Conservation (phyloP, 2,797 vertebrate genomes). For the Phyllotis vaccarum region DNA sequence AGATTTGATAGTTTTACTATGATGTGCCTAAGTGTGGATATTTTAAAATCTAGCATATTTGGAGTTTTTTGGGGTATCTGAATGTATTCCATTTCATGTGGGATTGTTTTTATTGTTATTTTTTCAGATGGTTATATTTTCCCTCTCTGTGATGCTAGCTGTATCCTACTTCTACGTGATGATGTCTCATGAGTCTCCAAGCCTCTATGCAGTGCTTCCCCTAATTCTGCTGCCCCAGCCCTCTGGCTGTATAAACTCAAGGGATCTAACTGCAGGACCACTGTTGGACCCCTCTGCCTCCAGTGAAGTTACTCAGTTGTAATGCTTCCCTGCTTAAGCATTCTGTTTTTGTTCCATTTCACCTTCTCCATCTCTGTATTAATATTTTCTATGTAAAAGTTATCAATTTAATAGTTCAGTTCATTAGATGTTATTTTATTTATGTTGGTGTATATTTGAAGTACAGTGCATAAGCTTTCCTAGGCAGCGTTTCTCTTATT, state of each 20-base stretch:
- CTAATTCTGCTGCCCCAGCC: background rate
- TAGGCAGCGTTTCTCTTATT: background rate
- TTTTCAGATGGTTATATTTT: background rate
- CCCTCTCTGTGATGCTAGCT: background rate
- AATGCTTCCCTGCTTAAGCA: background rate
- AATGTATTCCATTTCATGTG: background rate
- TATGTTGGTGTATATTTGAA: slow-evolving; percentile 1
- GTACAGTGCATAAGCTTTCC: background rate
- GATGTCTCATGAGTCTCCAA: background rate
- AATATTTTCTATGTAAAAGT: slow-evolving; percentile 26
- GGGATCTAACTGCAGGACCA: background rate
- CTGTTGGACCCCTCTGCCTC: background rate
- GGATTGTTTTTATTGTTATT: background rate
- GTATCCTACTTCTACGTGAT: background rate
- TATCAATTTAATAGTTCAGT: background rate
- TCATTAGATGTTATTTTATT: slow-evolving; percentile 26
- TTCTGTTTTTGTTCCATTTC: background rate
- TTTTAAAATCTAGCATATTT: background rate
- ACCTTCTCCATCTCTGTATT: slow-evolving; percentile 9
- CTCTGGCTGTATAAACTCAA: background rate
- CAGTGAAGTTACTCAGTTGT: background rate
- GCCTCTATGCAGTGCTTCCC: background rate
- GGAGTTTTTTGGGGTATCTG: background rate
- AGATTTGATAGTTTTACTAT: background rate
- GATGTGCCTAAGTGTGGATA: background rate